phyloP scores from a whole-genome alignment of 53 echinoderm and acorn worm species.

The Pentamera pediparva region DNA sequence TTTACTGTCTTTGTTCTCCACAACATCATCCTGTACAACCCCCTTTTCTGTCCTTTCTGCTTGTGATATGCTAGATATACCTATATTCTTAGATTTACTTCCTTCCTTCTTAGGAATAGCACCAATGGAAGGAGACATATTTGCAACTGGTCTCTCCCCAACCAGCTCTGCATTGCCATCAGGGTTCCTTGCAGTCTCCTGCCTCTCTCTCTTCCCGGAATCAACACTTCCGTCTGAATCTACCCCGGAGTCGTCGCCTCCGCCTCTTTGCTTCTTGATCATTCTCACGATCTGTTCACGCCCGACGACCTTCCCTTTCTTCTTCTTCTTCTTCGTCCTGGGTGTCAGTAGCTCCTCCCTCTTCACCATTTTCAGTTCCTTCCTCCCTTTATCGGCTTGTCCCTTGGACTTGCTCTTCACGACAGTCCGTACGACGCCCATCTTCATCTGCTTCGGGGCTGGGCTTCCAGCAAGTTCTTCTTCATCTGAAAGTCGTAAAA shows the following conservation, averaged over 20 bases:
- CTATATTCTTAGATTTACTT: no score
- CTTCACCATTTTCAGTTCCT: no score
- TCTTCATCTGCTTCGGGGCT: no score
- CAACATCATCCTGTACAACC: neutral
- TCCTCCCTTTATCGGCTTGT: no score
- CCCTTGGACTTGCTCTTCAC: no score
- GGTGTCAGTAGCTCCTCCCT: no score
- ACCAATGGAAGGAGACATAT: no score
- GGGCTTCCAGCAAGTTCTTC: no score
- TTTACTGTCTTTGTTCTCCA: neutral
- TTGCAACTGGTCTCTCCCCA: neutral
- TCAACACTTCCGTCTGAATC: constrained; percentile 11
- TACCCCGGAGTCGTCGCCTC: constrained; percentile 14
- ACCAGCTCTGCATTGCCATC: neutral
- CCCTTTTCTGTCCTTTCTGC: neutral
- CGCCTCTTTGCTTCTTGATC: constrained; percentile 6
- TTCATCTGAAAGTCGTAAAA: no score
- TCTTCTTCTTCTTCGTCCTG: neutral
- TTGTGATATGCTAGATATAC: no score
- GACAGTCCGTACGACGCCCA: no score
- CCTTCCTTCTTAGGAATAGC: no score
- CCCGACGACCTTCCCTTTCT: neutral
- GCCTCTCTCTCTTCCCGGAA: neutral
- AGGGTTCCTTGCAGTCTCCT: neutral
- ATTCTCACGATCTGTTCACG: constrained; percentile 7